phyloP scores from a whole-genome alignment of 2,113 vertebrate genomes.

The Edolisoma coerulescens region DNA sequence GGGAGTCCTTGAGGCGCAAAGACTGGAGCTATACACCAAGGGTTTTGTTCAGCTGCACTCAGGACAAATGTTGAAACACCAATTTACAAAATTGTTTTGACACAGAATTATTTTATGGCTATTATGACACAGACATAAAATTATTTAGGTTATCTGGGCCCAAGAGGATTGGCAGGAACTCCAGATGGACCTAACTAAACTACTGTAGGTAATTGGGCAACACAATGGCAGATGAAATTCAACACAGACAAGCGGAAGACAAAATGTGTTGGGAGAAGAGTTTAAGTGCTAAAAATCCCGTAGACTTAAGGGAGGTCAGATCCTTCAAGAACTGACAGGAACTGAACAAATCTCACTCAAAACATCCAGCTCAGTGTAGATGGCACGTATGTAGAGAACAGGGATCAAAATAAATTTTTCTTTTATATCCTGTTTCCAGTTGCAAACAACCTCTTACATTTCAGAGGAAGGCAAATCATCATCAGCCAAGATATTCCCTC shows the following conservation, averaged over 20 bases:
- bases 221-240: constrained; percentile 44
- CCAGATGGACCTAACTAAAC: constrained; percentile 10
- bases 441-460: neutral
- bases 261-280: constrained; percentile 24
- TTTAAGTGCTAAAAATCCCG: neutral
- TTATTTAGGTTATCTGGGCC: neutral
- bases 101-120: constrained; percentile 57
- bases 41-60: constrained; percentile 33
- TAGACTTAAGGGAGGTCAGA: neutral
- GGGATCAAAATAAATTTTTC: neutral
- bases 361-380: neutral
- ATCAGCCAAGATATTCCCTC: neutral
- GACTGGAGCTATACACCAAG: constrained; percentile 53
- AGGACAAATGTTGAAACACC: constrained; percentile 55
- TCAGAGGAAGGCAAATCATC: neutral
- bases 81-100: constrained; percentile 61
- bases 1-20: constrained; percentile 69
- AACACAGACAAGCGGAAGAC: neutral
- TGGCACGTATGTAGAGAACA: neutral
- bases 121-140: constrained; percentile 36
- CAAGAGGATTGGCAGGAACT: constrained; percentile 14
- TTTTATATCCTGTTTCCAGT: neutral
- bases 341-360: neutral
- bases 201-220: constrained; percentile 17
- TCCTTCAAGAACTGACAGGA: neutral